Evolutionary conservation across 1,140 invertebrate genomes (phyloP).

Genomic region (Portunus trituberculatus): DNA sequence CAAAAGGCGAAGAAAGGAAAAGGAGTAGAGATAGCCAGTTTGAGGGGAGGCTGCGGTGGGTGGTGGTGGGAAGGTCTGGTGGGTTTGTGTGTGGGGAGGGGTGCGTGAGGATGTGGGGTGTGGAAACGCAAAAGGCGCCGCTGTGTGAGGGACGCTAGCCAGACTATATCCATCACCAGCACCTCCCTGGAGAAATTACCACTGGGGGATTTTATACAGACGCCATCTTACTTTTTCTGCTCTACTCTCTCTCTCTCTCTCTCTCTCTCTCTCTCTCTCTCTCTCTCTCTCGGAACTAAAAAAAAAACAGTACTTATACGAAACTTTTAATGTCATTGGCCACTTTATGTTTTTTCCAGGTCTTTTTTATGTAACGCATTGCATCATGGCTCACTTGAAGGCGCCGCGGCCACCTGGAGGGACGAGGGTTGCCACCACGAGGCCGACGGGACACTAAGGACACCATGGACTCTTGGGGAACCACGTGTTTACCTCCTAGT

Average conservation of each 20-base stretch:
- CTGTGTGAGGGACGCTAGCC: not conserved
- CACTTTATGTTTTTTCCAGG: too few species aligned
- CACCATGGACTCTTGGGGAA: too few species aligned
- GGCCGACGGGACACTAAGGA: too few species aligned
- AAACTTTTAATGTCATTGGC: too few species aligned
- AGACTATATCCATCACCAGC: not conserved
- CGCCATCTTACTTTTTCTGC: slow-evolving; percentile 11
- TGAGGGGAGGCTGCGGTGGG: not conserved
- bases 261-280: slow-evolving; percentile 58
- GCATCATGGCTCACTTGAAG: too few species aligned
- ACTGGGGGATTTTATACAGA: not conserved
- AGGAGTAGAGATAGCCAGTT: not conserved
- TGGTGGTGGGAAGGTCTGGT: not conserved
- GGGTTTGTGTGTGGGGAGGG: not conserved
- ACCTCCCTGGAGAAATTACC: slow-evolving; percentile 25
- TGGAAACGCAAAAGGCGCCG: not conserved
- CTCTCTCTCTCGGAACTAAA: not conserved
- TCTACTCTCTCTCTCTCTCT: slow-evolving; percentile 59
- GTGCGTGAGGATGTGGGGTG: not conserved
- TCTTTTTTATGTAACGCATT: too few species aligned
- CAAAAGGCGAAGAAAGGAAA: not conserved
- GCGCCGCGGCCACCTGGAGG: too few species aligned
- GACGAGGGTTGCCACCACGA: too few species aligned
- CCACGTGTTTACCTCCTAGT: too few species aligned
- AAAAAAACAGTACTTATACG: too few species aligned